Conservation (phyloP, 2,888 invertebrate species). For the Magallana nippona region DNA sequence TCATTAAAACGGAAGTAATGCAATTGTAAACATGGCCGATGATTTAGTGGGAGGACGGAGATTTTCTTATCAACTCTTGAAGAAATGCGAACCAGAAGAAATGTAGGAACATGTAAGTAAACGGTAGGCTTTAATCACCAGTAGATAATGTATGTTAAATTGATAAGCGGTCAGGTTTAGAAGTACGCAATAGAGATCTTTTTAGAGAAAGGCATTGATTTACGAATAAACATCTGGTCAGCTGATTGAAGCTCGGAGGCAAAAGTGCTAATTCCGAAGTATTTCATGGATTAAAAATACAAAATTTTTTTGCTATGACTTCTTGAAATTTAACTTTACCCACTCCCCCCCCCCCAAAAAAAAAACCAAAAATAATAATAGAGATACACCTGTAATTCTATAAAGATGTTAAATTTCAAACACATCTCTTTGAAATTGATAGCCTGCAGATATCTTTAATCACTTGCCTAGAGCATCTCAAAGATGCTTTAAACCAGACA, state of each 20-base stretch:
- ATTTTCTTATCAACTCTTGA: conserved; percentile 20
- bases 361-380: no score
- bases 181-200: neutral
- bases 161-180: neutral
- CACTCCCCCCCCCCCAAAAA: no score
- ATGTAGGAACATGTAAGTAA: conserved; percentile 8
- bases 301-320: no score
- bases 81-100: conserved; percentile 26
- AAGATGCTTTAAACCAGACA: no score
- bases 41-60: conserved; percentile 30
- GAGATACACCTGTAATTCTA: no score
- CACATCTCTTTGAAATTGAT: no score
- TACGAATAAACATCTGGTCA: conserved; percentile 11
- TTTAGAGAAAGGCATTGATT: conserved; percentile 7
- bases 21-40: conserved; percentile 45
- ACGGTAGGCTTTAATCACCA: no score
- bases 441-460: no score
- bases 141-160: neutral
- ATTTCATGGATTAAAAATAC: neutral
- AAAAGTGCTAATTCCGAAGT: conserved; percentile 8
- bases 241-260: neutral
- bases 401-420: no score
- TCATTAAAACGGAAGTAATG: conserved; percentile 42
- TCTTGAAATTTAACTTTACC: no score
- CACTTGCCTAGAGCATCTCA: no score